Base-by-base conservation (phyloP, 2,797 vertebrate species). In the Enteromius treurensis region DNA sequence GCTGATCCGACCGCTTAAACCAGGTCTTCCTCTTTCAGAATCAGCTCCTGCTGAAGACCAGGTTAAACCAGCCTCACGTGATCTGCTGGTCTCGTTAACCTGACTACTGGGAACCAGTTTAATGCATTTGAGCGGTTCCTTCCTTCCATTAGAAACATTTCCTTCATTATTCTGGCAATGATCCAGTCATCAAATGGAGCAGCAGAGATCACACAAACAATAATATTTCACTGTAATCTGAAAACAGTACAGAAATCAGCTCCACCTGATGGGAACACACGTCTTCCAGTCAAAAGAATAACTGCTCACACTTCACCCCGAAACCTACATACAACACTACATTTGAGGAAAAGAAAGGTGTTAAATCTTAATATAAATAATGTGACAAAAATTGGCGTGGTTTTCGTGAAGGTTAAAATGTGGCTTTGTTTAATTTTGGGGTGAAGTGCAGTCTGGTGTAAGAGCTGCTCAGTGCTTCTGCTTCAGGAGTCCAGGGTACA, bases 1-100 rank as follows among this genome's bases (percentile, higher is more conserved):
- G 88, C 86, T 86, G n/a, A 60, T 58, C 85, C 87, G 89, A 77
- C 90, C 89, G 70, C 47, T 74, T 67, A 34, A 67, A 32, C 87
- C 86, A 84, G 21, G 87, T 42, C 5, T 26, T 47, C 34, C 9
- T 26, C 67, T 1, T 7, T 21, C 32, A 32, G 10, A 26, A 26
- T 26, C 26, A 26, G 26, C 26, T 26, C 26, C 26, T n/a, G 53
- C 21, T 55, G n/a, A 23, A 58, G n/a, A 23, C 37, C 62, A 19
- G 62, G 9, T 10, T 34, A 34, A 19, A 34, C 4, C 62, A 19
- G 62, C 15, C 29, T 65, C 14, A 64, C 8, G 26, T 8, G 62
- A 6, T 32, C 14, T 64, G 60, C 26, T 62, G 60, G 55, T 64
- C 29, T 34, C 9, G 62, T 29, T 17, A 17, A 32, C 62, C 60